phyloP scores from a whole-genome alignment of 2,797 vertebrate genomes.

The Enteromius thamalakanensis region DNA sequence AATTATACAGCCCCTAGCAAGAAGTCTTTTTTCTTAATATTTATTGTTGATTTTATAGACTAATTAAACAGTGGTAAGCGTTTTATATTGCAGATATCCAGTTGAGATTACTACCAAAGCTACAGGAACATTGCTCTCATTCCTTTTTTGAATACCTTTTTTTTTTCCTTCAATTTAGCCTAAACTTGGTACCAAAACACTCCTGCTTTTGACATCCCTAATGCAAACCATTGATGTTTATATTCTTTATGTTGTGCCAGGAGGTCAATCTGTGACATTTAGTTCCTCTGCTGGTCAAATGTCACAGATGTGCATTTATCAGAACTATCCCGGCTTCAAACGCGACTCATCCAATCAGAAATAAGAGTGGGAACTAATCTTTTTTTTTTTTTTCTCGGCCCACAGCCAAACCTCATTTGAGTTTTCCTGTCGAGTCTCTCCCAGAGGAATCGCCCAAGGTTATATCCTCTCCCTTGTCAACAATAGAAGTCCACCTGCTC shows the following conservation, averaged over 20 bases:
- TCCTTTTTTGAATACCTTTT: not conserved
- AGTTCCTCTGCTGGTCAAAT: constrained; percentile 18
- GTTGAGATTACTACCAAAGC: not conserved
- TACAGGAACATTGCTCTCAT: not conserved
- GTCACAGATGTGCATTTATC: constrained; percentile 5
- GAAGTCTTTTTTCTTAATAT: too few relatives aligned
- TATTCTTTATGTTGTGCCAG: not conserved
- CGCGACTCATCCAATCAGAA: not conserved
- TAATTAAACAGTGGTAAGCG: too few relatives aligned
- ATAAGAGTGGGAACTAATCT: not conserved
- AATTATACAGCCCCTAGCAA: too few relatives aligned
- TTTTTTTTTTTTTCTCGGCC: not conserved
- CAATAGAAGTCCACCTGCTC: constrained; percentile 2
- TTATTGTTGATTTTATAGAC: too few relatives aligned
- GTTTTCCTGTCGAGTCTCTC: not conserved
- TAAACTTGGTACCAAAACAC: too few relatives aligned
- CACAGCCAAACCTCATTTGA: constrained; percentile 20
- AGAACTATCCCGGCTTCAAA: not conserved
- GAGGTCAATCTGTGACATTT: constrained; percentile 21
- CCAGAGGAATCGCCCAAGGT: constrained; percentile 22
- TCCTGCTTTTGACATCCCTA: not conserved
- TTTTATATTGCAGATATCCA: too few relatives aligned
- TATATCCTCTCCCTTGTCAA: constrained; percentile 19
- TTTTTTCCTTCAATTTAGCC: not conserved
- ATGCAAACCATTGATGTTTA: not conserved